Evolutionary conservation across 2,888 invertebrate species (phyloP).

Genomic region (Eledone cirrhosa): DNA sequence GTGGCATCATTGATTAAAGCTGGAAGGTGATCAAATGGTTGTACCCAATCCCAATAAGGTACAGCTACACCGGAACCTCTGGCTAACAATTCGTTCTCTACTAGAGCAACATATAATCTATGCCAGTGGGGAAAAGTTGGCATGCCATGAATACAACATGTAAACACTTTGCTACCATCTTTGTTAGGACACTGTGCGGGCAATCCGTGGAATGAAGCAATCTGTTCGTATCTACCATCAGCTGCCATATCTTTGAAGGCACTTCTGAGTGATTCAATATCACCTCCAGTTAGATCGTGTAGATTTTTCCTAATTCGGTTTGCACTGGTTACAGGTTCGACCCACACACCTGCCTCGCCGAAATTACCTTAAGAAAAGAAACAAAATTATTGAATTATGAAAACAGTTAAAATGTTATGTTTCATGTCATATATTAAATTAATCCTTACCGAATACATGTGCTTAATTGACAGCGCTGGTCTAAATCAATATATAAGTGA

Average conservation of each 20-base stretch:
- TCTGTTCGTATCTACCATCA: conserved; percentile 37
- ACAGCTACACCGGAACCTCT: conserved; percentile 38
- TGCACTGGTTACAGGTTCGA: conserved; percentile 33
- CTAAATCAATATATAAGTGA: too few relatives aligned
- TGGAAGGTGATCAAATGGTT: conserved; percentile 34
- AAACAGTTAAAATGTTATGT: too few relatives aligned
- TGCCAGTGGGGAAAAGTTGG: conserved; percentile 42
- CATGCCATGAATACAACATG: conserved; percentile 42
- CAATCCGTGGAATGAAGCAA: conserved; percentile 40
- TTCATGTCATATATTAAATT: too few relatives aligned
- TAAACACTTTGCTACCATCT: conserved; percentile 18
- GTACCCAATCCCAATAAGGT: conserved; percentile 42
- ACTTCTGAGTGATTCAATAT: conserved; percentile 37
- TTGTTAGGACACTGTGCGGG: conserved; percentile 37
- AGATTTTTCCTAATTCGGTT: conserved; percentile 37
- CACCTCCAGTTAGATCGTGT: conserved; percentile 34
- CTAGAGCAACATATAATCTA: conserved; percentile 36
- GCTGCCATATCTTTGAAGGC: conserved; percentile 38
- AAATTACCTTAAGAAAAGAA: background rate
- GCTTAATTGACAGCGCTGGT: too few relatives aligned
- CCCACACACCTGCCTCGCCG: conserved; percentile 29
- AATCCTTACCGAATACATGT: too few relatives aligned
- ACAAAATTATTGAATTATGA: background rate
- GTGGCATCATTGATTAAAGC: conserved; percentile 35
- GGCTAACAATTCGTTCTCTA: conserved; percentile 38